Base-by-base conservation (phyloP, 2,888 invertebrate species). In the Amblyteles armatorius region DNA sequence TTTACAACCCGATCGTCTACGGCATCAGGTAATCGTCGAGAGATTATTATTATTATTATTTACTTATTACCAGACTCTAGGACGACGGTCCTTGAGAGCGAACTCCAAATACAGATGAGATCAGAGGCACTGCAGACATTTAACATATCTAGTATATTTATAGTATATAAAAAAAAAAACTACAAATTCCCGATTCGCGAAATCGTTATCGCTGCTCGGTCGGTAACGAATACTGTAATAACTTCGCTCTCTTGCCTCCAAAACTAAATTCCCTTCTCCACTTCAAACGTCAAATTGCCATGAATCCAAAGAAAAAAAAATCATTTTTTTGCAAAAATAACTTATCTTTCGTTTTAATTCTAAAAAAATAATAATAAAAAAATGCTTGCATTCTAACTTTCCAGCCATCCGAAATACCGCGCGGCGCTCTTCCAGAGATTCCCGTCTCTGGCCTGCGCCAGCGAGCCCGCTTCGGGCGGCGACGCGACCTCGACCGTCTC, bases 1-100 rank as follows among this genome's bases (percentile, higher is more conserved):
- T 97, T 85, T 98, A 98, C 95, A 98, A 98, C 94, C 98, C 98
- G 33, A 97, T 98, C 93, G 98, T 98, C 87, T 98, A 98, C 93
- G 98, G 97, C 90, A 98, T 98, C 94, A 98, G 97, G 97, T 97
- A 91, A 92, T 89, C n/a, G 11, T 55, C 19, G 11, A 11, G 5
- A 40, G 11, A 9, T 40, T 26, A 26, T 26, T 26, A 26, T 26
- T 26, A 26, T 26, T 26, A 26, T 26, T 26, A 26, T 26, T 26
- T 26, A 26, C 1, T 26, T 26, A 26, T 26, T 26, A 26, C 2
- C 1, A 2, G 26, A 26, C 26, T 26, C 26, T 1, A 26, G 26
- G 26, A 26, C 26, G 26, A 26, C 26, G 26, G 1, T 1, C 26
- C 26, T 26, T 26, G 26, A 26, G 26, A 26, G 26, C 26, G 1